These are phyloP conservation scores for Myotis lucifugus DNA, from an alignment of 2,113 vertebrate genomes.

Conservation along the genomic window DNA sequence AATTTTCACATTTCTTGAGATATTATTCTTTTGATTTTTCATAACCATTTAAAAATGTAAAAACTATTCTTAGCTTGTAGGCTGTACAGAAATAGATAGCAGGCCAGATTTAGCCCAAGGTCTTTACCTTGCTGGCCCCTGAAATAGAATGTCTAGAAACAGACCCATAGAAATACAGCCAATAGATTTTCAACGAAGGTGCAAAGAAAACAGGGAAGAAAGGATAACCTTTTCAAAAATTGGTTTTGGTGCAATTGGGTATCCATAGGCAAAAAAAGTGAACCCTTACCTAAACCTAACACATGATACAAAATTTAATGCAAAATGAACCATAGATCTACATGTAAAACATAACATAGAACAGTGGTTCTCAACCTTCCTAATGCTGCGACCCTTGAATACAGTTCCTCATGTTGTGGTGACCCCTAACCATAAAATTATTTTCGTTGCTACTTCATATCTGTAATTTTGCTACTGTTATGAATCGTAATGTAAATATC, in stretches of 20 bases:
- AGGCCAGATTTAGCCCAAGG: background rate
- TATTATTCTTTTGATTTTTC: constrained; percentile 41
- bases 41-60: constrained; percentile 40
- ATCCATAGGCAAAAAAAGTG: background rate
- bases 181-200: constrained; percentile 36
- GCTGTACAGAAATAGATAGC: constrained; percentile 29
- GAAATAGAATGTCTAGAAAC: constrained; percentile 54
- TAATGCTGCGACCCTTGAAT: too few species aligned
- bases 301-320: constrained; percentile 11
- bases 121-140: constrained; percentile 28
- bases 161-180: constrained; percentile 41
- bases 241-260: background rate
- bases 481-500: too few species aligned
- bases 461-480: too few species aligned
- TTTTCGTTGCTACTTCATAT: too few species aligned
- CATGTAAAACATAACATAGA: background rate
- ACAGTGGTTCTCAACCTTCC: background rate
- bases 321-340: background rate
- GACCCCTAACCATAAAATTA: too few species aligned
- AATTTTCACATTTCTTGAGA: constrained; percentile 51
- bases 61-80: constrained; percentile 31
- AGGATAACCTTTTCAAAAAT: constrained; percentile 33
- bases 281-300: constrained; percentile 12
- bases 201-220: constrained; percentile 19
- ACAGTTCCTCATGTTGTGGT: too few species aligned